A percentile compares a stretch with the other conserved stretches of the same genome.
Evolutionary conservation across 2,797 vertebrate species (phyloP).

Genomic region (Anas acuta): DNA sequence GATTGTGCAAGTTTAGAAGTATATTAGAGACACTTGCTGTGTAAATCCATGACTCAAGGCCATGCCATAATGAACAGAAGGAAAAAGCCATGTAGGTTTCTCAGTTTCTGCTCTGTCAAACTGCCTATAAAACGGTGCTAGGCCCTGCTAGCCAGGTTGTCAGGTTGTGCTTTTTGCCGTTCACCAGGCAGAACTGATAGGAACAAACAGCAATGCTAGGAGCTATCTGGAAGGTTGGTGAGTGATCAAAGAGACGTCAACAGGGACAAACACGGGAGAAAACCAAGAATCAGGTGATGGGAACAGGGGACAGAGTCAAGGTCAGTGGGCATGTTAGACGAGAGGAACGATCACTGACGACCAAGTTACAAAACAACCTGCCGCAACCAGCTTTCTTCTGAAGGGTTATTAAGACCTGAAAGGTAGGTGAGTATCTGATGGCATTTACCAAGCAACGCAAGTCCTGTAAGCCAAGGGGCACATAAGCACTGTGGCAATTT

Average conservation of each 20-base stretch:
- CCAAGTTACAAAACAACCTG: neutral
- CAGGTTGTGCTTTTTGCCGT: neutral
- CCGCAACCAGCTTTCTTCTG: neutral
- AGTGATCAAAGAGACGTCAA: neutral
- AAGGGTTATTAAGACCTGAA: neutral
- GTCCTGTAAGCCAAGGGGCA: neutral
- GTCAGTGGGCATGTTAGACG: neutral
- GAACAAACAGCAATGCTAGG: neutral
- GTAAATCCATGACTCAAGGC: neutral
- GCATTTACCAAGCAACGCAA: neutral
- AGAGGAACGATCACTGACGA: neutral
- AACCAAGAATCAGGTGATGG: neutral
- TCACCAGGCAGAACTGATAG: neutral
- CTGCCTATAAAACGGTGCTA: neutral
- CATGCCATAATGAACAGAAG: neutral
- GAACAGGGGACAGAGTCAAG: neutral
- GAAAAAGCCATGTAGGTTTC: neutral
- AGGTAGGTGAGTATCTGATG: neutral
- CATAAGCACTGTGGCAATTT: neutral
- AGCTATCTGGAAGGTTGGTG: neutral
- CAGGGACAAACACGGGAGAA: neutral
- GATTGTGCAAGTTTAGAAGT: neutral
- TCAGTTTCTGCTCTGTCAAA: neutral
- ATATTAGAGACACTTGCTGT: neutral
- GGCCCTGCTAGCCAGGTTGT: neutral